Evolutionary conservation across 2,113 vertebrate species (phyloP).

Genomic region (Cisticola juncidis): DNA sequence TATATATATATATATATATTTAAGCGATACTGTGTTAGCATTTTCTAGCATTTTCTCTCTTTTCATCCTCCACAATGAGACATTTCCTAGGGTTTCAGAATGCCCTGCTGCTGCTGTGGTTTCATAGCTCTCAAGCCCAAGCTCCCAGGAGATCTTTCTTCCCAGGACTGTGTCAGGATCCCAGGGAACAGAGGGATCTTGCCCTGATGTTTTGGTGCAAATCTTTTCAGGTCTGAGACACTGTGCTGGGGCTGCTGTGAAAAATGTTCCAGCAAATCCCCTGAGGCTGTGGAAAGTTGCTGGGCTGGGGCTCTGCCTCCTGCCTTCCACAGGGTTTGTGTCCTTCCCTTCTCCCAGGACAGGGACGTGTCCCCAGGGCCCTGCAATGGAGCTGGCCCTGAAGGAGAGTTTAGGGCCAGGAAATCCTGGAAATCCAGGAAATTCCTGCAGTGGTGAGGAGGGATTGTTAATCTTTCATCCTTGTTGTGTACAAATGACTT

Average conservation of each 20-base stretch:
- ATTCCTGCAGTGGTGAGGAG: too few relatives aligned
- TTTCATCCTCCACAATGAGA: background rate
- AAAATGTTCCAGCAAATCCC: background rate
- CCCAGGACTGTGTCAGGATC: background rate
- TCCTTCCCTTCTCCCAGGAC: background rate
- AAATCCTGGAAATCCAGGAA: too few relatives aligned
- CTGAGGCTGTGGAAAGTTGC: rapidly evolving
- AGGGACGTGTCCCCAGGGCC: background rate
- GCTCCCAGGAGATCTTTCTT: background rate
- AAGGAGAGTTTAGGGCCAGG: background rate
- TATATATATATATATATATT: background rate
- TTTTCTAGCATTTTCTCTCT: background rate
- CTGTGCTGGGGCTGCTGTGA: background rate
- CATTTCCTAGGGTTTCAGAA: background rate
- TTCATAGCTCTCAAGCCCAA: background rate
- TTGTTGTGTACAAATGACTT: background rate
- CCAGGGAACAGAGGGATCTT: background rate
- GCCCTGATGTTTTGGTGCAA: background rate
- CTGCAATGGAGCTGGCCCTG: background rate
- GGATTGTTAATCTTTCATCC: background rate
- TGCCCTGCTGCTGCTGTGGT: background rate
- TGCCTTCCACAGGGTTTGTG: background rate
- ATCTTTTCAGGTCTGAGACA: background rate
- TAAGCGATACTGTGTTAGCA: background rate
- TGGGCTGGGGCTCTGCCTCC: background rate